phyloP scores from a whole-genome alignment of 2,888 invertebrate species.

The Anoncus sp. region DNA sequence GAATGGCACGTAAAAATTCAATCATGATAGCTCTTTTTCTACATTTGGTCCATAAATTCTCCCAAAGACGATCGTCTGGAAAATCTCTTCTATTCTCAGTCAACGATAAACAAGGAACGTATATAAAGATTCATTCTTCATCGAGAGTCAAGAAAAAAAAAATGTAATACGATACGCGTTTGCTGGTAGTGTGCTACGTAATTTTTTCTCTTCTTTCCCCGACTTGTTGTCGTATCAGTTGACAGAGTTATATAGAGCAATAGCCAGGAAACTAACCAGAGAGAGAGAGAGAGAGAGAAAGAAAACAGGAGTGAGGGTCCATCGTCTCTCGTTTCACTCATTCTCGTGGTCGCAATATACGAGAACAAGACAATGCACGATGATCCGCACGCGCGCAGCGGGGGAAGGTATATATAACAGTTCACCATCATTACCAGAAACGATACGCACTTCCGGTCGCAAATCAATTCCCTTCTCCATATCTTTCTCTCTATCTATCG shows the following conservation, averaged over 20 bases:
- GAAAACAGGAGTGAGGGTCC: no score
- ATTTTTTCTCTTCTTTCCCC: slow-evolving; percentile 47
- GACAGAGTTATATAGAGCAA: slow-evolving; percentile 18
- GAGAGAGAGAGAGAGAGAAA: no score
- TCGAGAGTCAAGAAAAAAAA: slow-evolving; percentile 40
- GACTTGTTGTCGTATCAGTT: slow-evolving; percentile 31
- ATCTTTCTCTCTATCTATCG: slow-evolving; percentile 60
- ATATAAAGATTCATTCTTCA: slow-evolving; percentile 37
- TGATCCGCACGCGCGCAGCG: slow-evolving; percentile 55
- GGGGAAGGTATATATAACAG: slow-evolving; percentile 61
- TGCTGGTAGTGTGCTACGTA: slow-evolving; percentile 6
- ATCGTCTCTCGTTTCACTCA: slow-evolving; percentile 57
- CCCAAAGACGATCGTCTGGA: not conserved
- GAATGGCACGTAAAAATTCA: slow-evolving; percentile 5
- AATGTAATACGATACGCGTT: slow-evolving; percentile 48
- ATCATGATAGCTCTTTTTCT: not conserved
- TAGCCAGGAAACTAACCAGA: slow-evolving; percentile 51
- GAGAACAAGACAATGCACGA: slow-evolving; percentile 76
- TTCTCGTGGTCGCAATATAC: slow-evolving; percentile 26
- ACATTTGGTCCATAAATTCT: not conserved
- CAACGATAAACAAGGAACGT: slow-evolving; percentile 5
- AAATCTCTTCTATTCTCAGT: slow-evolving; percentile 3
- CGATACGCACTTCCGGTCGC: slow-evolving; percentile 81
- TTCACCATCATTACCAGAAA: slow-evolving; percentile 80
- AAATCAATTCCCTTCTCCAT: slow-evolving; percentile 78